Evolutionary conservation across 2,888 invertebrate genomes (phyloP).

Genomic region (Meandrusa payeni): DNA sequence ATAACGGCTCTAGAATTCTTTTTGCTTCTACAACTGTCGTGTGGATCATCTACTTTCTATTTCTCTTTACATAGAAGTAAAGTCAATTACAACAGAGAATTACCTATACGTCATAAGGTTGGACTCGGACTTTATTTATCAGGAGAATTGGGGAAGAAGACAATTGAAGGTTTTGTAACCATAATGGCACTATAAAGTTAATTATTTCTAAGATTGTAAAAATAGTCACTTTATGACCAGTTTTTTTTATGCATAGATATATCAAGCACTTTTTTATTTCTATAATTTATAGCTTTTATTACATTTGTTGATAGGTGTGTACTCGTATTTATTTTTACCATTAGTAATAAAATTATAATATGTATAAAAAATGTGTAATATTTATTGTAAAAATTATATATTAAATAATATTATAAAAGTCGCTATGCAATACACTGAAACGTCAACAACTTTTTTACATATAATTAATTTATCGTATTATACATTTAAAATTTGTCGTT

Average conservation of each 20-base stretch:
- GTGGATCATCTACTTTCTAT: constrained; percentile 56
- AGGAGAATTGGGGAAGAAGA: background rate
- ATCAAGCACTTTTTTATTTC: background rate
- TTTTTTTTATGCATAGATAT: background rate
- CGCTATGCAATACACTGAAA: background rate
- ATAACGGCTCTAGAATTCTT: constrained; percentile 38
- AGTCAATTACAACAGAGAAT: too few species aligned
- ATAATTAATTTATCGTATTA: background rate
- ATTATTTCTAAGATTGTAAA: constrained; percentile 9
- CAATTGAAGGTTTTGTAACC: background rate
- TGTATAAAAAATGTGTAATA: constrained; percentile 5
- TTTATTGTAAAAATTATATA: background rate
- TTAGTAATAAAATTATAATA: background rate
- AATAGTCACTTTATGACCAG: background rate
- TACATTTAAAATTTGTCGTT: constrained; percentile 5
- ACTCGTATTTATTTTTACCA: background rate
- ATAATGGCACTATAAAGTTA: background rate
- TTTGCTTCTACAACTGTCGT: constrained; percentile 37
- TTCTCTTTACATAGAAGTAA: constrained; percentile 59
- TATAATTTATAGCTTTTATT: background rate
- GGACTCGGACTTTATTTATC: constrained; percentile 18
- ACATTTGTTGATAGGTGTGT: background rate
- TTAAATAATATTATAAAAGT: constrained; percentile 5
- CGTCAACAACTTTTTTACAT: background rate
- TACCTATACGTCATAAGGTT: too few species aligned